phyloP scores from a whole-genome alignment of 2,113 vertebrate genomes.

The Pelusios castaneus region DNA sequence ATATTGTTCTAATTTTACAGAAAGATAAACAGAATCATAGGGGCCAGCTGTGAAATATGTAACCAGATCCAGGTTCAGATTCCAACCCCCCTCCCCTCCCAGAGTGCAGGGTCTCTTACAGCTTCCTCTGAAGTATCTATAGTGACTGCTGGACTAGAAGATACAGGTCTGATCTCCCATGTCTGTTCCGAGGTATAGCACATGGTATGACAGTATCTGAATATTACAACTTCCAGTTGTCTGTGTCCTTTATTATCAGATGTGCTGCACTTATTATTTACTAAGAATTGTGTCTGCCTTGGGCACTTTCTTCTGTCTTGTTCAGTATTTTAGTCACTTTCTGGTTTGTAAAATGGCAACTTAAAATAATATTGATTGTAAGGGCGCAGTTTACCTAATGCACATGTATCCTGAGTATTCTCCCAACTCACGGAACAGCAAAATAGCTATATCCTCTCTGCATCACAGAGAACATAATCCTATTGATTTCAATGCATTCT shows the following conservation, averaged over 20 bases:
- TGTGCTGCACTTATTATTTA: conserved; percentile 10
- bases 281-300: background rate
- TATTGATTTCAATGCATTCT: background rate
- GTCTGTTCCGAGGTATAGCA: background rate
- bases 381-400: background rate
- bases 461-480: background rate
- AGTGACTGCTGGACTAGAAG: background rate
- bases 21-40: background rate
- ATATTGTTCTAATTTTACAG: background rate
- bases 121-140: background rate
- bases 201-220: conserved; percentile 6
- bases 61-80: background rate
- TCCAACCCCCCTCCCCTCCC: background rate
- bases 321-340: background rate
- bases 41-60: background rate
- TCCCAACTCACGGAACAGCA: background rate
- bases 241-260: conserved; percentile 1
- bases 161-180: conserved; percentile 7
- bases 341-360: background rate
- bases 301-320: background rate
- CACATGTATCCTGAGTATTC: background rate
- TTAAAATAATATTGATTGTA: background rate
- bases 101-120: background rate
- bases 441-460: background rate
- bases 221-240: conserved; percentile 6